Percentiles rank a stretch among this genome's conserved stretches.
phyloP scores from a whole-genome alignment of 2,113 vertebrate species.

The Gymnarchus niloticus region DNA sequence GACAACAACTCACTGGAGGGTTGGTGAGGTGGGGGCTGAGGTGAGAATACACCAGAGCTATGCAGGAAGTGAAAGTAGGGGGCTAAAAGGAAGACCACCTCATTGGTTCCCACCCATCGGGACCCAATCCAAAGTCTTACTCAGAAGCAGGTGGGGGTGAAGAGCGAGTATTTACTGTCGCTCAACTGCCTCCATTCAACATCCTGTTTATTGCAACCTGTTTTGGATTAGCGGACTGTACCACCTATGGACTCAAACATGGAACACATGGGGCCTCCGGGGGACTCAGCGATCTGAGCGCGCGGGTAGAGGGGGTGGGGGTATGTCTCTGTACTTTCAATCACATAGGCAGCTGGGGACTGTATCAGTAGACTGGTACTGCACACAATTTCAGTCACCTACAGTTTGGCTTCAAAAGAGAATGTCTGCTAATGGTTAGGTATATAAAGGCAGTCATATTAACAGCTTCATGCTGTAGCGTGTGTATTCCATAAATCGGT shows the following conservation, averaged over 20 bases:
- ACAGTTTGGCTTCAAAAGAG: background rate
- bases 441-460: background rate
- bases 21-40: background rate
- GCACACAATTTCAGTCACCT: too few relatives aligned
- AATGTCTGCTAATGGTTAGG: background rate
- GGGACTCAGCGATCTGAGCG: background rate
- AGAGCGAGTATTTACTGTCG: background rate
- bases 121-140: background rate
- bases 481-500: background rate
- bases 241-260: conserved; percentile 34
- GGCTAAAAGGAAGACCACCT: background rate
- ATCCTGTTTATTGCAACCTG: conserved; percentile 41
- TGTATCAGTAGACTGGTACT: background rate
- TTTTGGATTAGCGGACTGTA: conserved; percentile 37
- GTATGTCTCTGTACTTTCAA: background rate
- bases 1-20: too few relatives aligned
- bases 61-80: background rate
- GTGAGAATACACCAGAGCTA: background rate
- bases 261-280: background rate
- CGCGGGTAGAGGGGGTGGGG: background rate
- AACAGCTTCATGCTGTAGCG: background rate
- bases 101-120: background rate
- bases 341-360: background rate
- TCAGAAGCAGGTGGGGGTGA: background rate
- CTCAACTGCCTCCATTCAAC: conserved; percentile 5